Percentiles rank a stretch among this genome's conserved stretches.
phyloP scores from a whole-genome alignment of 2,888 invertebrate species.

The Colostygia pectinataria region DNA sequence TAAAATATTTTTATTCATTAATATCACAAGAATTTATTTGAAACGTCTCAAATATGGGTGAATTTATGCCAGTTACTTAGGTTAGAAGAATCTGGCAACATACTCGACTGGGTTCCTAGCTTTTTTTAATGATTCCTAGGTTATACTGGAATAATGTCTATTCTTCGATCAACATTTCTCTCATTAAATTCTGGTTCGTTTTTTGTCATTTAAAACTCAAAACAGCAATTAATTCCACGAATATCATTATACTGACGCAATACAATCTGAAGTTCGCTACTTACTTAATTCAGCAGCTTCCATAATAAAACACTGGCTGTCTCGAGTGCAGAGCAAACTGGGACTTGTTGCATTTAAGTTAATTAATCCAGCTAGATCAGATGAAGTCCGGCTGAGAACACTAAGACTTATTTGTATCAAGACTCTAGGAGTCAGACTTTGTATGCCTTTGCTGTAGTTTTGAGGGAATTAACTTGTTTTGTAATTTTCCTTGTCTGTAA shows the following conservation, averaged over 20 bases:
- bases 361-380: conserved; percentile 78
- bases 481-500: neutral
- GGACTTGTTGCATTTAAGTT: conserved; percentile 82
- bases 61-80: no score
- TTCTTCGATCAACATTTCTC: neutral
- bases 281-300: conserved; percentile 72
- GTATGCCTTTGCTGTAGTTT: conserved; percentile 11
- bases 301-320: conserved; percentile 73
- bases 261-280: conserved; percentile 51
- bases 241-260: conserved; percentile 43
- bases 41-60: no score
- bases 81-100: no score
- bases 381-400: conserved; percentile 64
- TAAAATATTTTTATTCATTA: no score
- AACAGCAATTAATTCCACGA: conserved; percentile 26
- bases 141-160: no score
- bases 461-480: conserved; percentile 1
- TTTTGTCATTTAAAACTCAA: conserved; percentile 18
- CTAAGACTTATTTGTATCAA: conserved; percentile 18
- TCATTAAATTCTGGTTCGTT: conserved; percentile 4
- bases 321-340: conserved; percentile 75
- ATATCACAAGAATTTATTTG: no score
- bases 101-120: no score
- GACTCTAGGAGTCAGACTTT: conserved; percentile 15
- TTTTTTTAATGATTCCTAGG: no score